Evolutionary conservation across 2,797 vertebrate genomes (phyloP).

Genomic region (Etheostoma nigrum): DNA sequence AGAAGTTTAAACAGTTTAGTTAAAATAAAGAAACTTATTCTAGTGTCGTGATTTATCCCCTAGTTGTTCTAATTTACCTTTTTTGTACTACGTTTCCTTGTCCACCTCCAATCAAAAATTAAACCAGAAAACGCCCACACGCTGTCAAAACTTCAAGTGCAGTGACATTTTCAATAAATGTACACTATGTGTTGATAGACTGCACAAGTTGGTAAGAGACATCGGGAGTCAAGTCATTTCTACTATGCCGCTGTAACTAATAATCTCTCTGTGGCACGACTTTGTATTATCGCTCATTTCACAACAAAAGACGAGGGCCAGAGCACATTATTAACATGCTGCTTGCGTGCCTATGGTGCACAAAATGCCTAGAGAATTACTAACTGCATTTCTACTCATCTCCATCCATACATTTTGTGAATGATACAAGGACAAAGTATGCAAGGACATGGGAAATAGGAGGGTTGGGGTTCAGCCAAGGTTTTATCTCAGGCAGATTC

Average conservation of each 20-base stretch:
- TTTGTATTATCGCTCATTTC: constrained; percentile 46
- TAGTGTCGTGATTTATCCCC: not conserved
- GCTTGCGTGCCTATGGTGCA: constrained; percentile 30
- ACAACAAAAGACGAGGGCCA: constrained; percentile 40
- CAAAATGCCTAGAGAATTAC: constrained; percentile 48
- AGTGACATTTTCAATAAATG: constrained; percentile 43
- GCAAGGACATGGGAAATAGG: constrained; percentile 67
- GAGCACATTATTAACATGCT: constrained; percentile 66
- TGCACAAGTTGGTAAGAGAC: constrained; percentile 18
- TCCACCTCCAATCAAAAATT: not conserved
- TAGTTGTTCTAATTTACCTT: not conserved
- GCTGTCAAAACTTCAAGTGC: constrained; percentile 20
- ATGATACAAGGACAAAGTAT: constrained; percentile 64
- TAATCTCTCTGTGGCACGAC: constrained; percentile 34
- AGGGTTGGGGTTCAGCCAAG: constrained; percentile 64
- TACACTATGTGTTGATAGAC: constrained; percentile 4
- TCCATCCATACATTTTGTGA: constrained; percentile 60
- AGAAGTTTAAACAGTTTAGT: not conserved
- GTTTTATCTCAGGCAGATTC: constrained; percentile 64
- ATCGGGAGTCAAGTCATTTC: constrained; percentile 5
- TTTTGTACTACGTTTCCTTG: not conserved
- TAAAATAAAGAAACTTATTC: not conserved
- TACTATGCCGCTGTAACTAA: not conserved
- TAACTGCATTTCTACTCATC: constrained; percentile 35
- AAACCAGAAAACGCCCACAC: constrained; percentile 16